Conservation (phyloP, 2,888 invertebrate genomes). For the Tiliacea aurago region DNA sequence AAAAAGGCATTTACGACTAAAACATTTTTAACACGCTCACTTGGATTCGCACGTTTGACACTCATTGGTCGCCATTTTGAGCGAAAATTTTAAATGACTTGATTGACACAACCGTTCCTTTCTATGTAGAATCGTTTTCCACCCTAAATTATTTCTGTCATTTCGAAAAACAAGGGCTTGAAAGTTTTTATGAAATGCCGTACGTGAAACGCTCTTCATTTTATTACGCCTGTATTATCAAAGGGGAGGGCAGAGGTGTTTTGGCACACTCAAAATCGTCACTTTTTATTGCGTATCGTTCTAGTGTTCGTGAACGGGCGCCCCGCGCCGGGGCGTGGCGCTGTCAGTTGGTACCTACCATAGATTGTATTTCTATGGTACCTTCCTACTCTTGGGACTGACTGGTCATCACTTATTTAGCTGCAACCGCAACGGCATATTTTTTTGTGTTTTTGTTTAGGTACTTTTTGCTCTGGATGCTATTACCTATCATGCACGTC, state of each 20-base stretch:
- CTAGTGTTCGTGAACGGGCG: too few relatives aligned
- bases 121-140: not conserved
- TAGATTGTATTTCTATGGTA: too few relatives aligned
- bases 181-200: too few relatives aligned
- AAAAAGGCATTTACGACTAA: not conserved
- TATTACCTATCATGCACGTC: too few relatives aligned
- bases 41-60: slow-evolving; percentile 42
- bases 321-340: too few relatives aligned
- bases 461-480: too few relatives aligned
- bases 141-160: not conserved
- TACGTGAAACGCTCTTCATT: too few relatives aligned
- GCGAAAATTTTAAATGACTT: slow-evolving; percentile 1
- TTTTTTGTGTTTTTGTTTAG: not conserved
- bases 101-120: slow-evolving; percentile 10
- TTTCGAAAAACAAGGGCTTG: too few relatives aligned
- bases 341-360: too few relatives aligned
- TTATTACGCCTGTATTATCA: too few relatives aligned
- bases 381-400: too few relatives aligned
- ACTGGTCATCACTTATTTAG: too few relatives aligned
- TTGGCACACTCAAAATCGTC: not conserved
- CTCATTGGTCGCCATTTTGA: slow-evolving; percentile 38
- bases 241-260: not conserved
- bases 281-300: not conserved
- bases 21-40: slow-evolving; percentile 34
- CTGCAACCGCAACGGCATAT: not conserved